Evolutionary conservation across 2,113 vertebrate species (phyloP), one percentile per base, ranked within the genome.

Genomic region (Melospiza melodia): DNA sequence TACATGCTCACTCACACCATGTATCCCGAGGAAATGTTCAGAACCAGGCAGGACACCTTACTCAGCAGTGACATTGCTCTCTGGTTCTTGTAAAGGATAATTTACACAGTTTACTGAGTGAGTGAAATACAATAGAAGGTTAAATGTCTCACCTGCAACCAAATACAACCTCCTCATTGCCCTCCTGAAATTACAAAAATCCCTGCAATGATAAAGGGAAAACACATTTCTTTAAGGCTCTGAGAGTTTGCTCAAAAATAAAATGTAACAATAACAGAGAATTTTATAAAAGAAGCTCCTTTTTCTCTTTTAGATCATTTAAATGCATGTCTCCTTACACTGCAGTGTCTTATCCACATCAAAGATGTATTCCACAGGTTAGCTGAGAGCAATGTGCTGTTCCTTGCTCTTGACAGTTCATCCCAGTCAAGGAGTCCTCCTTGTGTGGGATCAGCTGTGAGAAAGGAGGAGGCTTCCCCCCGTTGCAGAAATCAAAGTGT

Each of bases 11-110:
- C 44, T 76, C 78, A 69, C 83, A 55, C 0, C 2, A 3, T n/a
- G 46, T 88, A 61, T 80, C 54, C 54, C 27, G 71, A 80, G 54
- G 62, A 93, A 77, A 77, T 22, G 11, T 91, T 91, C 52, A 82
- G 61, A 95, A 22, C 44, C 65, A 63, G 59, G n/a, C 85, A 80
- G 83, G 61, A 90, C 39, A 59, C 67, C 83, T 94, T 93, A 81
- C 43, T 93, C 88, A 93, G 90, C 92, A 88, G 54, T 93, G 83
- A 51, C 68, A 74, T 77, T 76, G 79, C 27, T 4, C n/a, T 82
- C 37, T 33, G 1, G 1, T 54, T 65, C 22, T 54, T 84, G 48
- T 67, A 75, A 59, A 12, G 52, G 30, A 71, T 74, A 77, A 95
- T 89, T 89, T 92, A 44, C 89, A 86, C 59, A 31, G 49, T 66